Conservation (phyloP, 2,797 vertebrate species). For the Orestias chungarensis region DNA sequence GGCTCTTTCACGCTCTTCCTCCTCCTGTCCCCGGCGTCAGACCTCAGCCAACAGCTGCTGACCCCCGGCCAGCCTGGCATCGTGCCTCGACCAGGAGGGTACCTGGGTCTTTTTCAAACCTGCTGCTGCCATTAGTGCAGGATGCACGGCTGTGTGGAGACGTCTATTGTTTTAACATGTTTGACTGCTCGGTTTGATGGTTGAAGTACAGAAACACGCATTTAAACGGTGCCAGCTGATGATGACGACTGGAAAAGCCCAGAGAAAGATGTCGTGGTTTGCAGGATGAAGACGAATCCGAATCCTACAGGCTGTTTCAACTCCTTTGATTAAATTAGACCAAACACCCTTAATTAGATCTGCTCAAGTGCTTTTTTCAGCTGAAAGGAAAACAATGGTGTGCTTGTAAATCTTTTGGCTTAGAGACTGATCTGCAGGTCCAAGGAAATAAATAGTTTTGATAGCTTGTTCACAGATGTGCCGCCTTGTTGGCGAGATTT, state of each 20-base stretch:
- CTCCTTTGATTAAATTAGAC: not conserved
- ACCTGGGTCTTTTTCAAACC: constrained; percentile 32
- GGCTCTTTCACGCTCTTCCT: constrained; percentile 4
- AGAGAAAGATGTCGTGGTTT: not conserved
- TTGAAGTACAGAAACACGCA: not conserved
- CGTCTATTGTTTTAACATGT: not conserved
- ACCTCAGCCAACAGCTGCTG: constrained; percentile 28
- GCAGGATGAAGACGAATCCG: not conserved
- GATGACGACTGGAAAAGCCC: not conserved
- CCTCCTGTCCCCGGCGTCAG: constrained; percentile 1
- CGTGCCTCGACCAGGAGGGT: not conserved
- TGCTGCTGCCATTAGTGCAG: constrained; percentile 21
- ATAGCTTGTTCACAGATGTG: not conserved
- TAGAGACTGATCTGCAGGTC: not conserved
- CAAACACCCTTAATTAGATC: not conserved
- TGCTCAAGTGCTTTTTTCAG: not conserved
- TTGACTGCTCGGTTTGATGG: not conserved
- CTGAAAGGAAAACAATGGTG: not conserved
- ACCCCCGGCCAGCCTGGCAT: constrained; percentile 42
- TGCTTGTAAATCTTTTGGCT: not conserved
- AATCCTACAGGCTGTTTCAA: not conserved
- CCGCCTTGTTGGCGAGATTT: not conserved
- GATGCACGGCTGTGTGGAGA: constrained; percentile 14
- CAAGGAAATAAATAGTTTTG: not conserved
- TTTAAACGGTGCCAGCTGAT: not conserved